Percentiles rank a stretch among this genome's conserved stretches.
phyloP scores from a whole-genome alignment of 2,888 invertebrate species.

The Eupithecia abbreviata region DNA sequence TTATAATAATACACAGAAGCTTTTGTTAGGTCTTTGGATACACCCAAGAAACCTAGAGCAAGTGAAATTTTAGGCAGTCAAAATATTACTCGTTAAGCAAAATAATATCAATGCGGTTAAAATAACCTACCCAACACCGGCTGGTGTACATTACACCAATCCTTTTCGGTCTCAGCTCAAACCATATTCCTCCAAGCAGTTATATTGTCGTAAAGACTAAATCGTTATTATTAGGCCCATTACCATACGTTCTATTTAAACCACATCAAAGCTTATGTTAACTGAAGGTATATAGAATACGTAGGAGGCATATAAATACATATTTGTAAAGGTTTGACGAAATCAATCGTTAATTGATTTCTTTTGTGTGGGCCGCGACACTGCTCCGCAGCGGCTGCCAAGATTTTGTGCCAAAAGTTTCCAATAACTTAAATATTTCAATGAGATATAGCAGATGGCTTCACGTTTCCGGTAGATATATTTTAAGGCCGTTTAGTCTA shows the following conservation, averaged over 20 bases:
- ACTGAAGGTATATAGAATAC: background rate
- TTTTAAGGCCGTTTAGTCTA: background rate
- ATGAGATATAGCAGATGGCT: slow-evolving; percentile 1
- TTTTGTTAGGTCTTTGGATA: too few species aligned
- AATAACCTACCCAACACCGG: background rate
- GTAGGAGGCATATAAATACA: background rate
- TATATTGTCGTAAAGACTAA: background rate
- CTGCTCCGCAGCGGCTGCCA: slow-evolving; percentile 22
- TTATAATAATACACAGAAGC: too few species aligned
- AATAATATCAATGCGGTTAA: background rate
- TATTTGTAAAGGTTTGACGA: slow-evolving; percentile 26
- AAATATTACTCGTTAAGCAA: background rate
- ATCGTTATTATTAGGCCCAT: slow-evolving; percentile 11
- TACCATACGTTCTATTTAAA: background rate
- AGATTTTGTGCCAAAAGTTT: slow-evolving; percentile 24
- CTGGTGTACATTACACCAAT: background rate
- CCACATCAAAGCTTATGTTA: slow-evolving; percentile 7
- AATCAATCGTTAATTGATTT: slow-evolving; percentile 33
- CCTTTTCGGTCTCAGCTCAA: background rate
- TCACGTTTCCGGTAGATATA: slow-evolving; percentile 3
- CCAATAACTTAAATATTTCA: slow-evolving; percentile 18
- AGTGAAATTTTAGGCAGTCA: too few species aligned
- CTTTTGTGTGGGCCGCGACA: slow-evolving; percentile 32
- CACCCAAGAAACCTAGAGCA: too few species aligned
- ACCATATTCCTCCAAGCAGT: background rate